Evolutionary conservation across 2,797 vertebrate species (phyloP).

Genomic region (Tauraco hartlaubi): DNA sequence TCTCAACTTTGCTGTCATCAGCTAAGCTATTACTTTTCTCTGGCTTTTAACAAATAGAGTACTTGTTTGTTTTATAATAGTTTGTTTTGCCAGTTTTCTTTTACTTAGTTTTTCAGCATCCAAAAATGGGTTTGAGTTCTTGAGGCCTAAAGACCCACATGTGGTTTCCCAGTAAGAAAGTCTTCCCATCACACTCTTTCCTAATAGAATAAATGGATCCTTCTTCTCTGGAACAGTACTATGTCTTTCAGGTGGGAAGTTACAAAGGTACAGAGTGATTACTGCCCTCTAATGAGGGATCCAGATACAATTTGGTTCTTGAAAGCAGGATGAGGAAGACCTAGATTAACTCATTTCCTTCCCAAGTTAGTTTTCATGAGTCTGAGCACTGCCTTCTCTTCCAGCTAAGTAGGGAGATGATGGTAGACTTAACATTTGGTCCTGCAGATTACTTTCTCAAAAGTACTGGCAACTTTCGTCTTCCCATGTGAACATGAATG

Average conservation of each 20-base stretch:
- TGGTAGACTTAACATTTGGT: not conserved
- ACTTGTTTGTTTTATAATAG: too few relatives aligned
- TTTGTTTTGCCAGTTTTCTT: not conserved
- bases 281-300: not conserved
- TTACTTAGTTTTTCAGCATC: not conserved
- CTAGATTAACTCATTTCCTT: not conserved
- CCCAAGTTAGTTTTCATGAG: not conserved
- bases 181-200: not conserved
- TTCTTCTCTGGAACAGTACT: not conserved
- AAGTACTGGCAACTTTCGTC: not conserved
- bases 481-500: not conserved
- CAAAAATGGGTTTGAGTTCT: not conserved
- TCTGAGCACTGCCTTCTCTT: not conserved
- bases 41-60: not conserved
- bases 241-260: not conserved
- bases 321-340: not conserved
- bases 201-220: not conserved
- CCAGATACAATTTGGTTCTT: not conserved
- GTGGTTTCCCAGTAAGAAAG: not conserved
- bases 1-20: not conserved
- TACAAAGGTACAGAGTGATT: not conserved
- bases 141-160: not conserved
- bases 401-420: not conserved
- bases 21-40: not conserved
- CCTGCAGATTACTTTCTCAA: not conserved